phyloP scores from a whole-genome alignment of 2,113 vertebrate species.

The Embiotoca jacksoni region DNA sequence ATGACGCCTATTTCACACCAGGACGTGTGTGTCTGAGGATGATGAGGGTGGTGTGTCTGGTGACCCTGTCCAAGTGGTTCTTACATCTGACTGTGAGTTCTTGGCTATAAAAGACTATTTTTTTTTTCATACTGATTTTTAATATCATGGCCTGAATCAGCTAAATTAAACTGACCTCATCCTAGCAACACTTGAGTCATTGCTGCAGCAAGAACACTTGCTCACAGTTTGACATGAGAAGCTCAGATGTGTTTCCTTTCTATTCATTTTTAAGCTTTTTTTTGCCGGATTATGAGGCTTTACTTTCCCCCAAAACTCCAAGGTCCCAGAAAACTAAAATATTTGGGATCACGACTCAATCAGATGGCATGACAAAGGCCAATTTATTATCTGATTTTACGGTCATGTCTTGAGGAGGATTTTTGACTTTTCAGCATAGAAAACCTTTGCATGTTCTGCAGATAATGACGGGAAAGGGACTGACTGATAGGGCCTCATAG shows the following conservation, averaged over 20 bases:
- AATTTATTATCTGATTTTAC: too few relatives aligned
- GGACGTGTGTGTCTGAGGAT: not conserved
- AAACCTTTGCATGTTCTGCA: too few relatives aligned
- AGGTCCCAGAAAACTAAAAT: not conserved
- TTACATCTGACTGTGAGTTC: not conserved
- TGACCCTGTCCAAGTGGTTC: not conserved
- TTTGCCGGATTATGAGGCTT: not conserved
- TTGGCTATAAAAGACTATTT: not conserved
- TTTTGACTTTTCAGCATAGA: too few relatives aligned
- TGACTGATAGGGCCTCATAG: too few relatives aligned
- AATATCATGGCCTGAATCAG: not conserved
- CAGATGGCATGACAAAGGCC: not conserved
- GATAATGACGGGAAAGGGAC: too few relatives aligned
- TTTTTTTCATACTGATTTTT: not conserved
- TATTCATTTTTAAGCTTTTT: not conserved
- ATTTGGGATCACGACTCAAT: not conserved
- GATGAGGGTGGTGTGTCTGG: not conserved
- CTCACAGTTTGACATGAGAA: not conserved
- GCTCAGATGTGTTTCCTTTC: not conserved
- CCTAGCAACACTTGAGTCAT: not conserved
- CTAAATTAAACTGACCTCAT: not conserved
- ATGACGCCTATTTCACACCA: slow-evolving; percentile 10
- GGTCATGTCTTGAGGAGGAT: too few relatives aligned
- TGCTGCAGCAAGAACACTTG: slow-evolving; percentile 1
- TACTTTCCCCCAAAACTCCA: not conserved